Percentiles rank a stretch among this genome's conserved stretches.
Conservation (phyloP, 2,797 vertebrate genomes). For the Malurus leucopterus region DNA sequence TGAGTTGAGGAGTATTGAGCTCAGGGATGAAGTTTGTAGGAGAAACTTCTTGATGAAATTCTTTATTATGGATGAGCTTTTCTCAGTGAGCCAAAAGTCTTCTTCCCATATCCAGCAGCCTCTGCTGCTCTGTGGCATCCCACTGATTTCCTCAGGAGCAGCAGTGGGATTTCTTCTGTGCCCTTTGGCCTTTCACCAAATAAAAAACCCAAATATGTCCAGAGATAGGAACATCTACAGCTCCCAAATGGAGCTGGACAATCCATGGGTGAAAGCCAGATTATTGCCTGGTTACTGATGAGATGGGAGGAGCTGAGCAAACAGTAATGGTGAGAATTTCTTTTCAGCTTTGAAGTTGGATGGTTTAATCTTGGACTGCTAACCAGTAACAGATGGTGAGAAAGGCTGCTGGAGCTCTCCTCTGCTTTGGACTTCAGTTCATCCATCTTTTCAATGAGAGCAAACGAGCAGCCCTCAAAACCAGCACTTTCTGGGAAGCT, state of each 20-base stretch:
- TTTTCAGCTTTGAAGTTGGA: not conserved
- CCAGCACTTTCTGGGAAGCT: not conserved
- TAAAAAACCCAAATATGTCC: not conserved
- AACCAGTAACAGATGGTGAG: not conserved
- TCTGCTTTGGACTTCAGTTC: not conserved
- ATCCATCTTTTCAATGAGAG: not conserved
- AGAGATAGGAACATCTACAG: not conserved
- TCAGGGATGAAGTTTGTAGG: not conserved
- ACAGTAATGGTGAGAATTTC: not conserved
- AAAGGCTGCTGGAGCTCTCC: not conserved
- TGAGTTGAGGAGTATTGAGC: not conserved
- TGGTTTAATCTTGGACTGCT: not conserved
- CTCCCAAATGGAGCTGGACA: not conserved
- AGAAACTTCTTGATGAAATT: not conserved
- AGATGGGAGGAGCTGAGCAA: not conserved
- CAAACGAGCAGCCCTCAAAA: not conserved
- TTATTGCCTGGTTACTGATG: not conserved
- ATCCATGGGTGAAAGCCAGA: not conserved
- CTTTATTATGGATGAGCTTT: not conserved
- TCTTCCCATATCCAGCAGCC: not conserved
- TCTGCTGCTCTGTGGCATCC: not conserved
- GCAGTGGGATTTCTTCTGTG: not conserved
- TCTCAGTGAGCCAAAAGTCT: not conserved
- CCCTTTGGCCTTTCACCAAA: not conserved
- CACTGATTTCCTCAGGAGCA: not conserved